These are phyloP conservation scores for Chiroxiphia lanceolata DNA, from an alignment of 2,797 vertebrate species.

Conservation along the genomic window DNA sequence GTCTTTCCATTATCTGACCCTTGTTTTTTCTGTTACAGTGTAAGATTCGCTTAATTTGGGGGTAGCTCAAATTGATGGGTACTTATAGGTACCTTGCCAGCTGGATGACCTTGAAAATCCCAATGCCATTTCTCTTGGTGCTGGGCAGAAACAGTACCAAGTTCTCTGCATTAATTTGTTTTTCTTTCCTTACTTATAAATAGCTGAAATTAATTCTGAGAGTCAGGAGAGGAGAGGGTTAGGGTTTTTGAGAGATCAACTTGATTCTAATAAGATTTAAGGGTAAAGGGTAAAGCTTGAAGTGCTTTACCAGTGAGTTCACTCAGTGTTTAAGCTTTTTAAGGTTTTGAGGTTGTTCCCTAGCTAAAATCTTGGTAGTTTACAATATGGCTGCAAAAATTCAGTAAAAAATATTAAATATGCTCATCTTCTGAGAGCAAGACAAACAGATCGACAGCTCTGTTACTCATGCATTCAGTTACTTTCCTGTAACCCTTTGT, in stretches of 20 bases:
- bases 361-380: not conserved
- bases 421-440: not conserved
- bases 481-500: not conserved
- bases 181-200: not conserved
- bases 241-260: not conserved
- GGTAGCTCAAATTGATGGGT: not conserved
- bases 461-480: not conserved
- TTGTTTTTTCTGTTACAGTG: not conserved
- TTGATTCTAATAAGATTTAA: constrained; percentile 11
- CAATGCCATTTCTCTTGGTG: not conserved
- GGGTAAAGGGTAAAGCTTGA: not conserved
- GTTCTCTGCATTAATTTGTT: not conserved
- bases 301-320: not conserved
- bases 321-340: not conserved
- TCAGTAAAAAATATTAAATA: not conserved
- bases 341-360: not conserved
- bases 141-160: not conserved
- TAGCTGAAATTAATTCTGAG: not conserved
- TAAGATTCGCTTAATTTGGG: not conserved
- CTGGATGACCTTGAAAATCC: not conserved
- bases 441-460: not conserved
- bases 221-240: not conserved
- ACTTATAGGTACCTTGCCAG: not conserved
- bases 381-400: not conserved
- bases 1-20: not conserved